Evolutionary conservation across 2,797 vertebrate species (phyloP).

Genomic region (Erpetoichthys calabaricus): DNA sequence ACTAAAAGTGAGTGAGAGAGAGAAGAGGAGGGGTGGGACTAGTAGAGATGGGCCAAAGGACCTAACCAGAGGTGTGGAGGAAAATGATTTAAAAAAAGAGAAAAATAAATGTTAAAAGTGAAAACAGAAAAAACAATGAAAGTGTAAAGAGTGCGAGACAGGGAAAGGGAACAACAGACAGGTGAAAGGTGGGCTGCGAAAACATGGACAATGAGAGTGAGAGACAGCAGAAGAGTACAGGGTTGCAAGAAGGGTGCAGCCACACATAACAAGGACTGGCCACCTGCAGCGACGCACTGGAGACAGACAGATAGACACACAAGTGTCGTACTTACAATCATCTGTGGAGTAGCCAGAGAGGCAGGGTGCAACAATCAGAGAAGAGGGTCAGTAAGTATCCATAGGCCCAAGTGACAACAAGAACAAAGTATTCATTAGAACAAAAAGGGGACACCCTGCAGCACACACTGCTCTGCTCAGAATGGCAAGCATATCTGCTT

Average conservation of each 20-base stretch:
- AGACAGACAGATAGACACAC: slow-evolving; percentile 80
- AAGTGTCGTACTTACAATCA: slow-evolving; percentile 99
- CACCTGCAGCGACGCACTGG: slow-evolving; percentile 58
- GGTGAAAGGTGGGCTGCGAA: slow-evolving; percentile 12
- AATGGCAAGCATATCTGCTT: no score
- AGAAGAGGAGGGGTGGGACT: slow-evolving; percentile 21
- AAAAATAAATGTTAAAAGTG: slow-evolving; percentile 9
- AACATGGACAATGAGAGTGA: slow-evolving; percentile 2
- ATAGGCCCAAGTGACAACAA: slow-evolving; percentile 39
- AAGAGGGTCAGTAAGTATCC: slow-evolving; percentile 70
- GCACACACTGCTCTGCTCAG: no score
- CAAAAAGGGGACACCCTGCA: background rate
- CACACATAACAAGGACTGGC: slow-evolving; percentile 61
- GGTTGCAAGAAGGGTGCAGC: slow-evolving; percentile 44
- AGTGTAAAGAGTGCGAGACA: slow-evolving; percentile 15
- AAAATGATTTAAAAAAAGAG: background rate
- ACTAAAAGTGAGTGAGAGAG: slow-evolving; percentile 16
- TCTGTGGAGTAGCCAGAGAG: slow-evolving; percentile 74
- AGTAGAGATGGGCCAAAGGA: slow-evolving; percentile 12
- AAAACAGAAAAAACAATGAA: slow-evolving; percentile 13
- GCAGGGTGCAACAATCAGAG: slow-evolving; percentile 76
- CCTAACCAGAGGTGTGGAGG: background rate
- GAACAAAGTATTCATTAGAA: background rate
- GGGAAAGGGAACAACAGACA: slow-evolving; percentile 15
- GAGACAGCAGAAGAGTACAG: slow-evolving; percentile 5